Evolutionary conservation across 2,797 vertebrate species (phyloP).

Genomic region (Pyrrhura leucotis): DNA sequence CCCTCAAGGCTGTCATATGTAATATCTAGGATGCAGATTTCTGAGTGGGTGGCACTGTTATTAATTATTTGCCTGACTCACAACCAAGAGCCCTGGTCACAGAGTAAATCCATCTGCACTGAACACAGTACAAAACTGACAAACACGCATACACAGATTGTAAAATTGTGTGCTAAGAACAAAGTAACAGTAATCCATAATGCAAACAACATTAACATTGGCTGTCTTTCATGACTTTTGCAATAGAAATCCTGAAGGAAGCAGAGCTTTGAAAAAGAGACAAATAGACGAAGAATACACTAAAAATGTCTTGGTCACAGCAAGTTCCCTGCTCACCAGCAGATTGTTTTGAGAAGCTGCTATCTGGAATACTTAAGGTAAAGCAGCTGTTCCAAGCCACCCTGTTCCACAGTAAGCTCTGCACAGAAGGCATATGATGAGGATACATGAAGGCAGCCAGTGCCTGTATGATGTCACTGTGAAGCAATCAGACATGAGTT

Average conservation of each 20-base stretch:
- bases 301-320: conserved; percentile 24
- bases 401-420: background rate
- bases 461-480: conserved; percentile 14
- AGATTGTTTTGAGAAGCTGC: conserved; percentile 36
- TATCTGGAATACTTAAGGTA: conserved; percentile 40
- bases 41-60: background rate
- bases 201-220: background rate
- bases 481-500: conserved; percentile 6
- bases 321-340: background rate
- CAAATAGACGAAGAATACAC: conserved; percentile 29
- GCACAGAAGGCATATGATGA: background rate
- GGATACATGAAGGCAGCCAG: background rate
- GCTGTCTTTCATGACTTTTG: background rate
- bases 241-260: background rate
- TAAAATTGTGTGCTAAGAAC: background rate
- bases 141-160: background rate
- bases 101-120: background rate
- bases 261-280: background rate
- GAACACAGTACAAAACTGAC: background rate
- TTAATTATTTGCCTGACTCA: conserved; percentile 21
- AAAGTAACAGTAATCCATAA: background rate
- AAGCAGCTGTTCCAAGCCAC: conserved; percentile 20
- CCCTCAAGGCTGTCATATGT: background rate
- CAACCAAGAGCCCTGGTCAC: background rate
- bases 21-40: background rate